These are phyloP conservation scores for Lucifuga dentata DNA, from an alignment of 2,113 vertebrate genomes.

Conservation along the genomic window DNA sequence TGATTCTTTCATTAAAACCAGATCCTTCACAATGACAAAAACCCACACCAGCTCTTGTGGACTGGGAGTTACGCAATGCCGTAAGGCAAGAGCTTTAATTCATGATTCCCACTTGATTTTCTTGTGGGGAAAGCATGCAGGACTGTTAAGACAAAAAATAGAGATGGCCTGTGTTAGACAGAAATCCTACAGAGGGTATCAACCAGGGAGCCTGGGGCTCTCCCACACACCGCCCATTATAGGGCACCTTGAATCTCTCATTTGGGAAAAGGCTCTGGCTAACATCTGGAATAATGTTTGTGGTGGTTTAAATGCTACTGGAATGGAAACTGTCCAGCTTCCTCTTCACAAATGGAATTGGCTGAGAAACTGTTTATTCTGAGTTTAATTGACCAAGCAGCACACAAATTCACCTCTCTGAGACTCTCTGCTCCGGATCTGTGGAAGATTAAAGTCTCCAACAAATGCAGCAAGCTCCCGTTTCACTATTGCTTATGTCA, in stretches of 20 bases:
- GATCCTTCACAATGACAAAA: slow-evolving; percentile 68
- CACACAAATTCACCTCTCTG: slow-evolving; percentile 12
- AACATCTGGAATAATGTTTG: slow-evolving; percentile 68
- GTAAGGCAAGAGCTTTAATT: slow-evolving; percentile 72
- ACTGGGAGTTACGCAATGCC: slow-evolving; percentile 41
- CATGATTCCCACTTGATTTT: slow-evolving; percentile 60
- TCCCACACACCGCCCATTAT: slow-evolving; percentile 61
- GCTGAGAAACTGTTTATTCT: slow-evolving; percentile 30
- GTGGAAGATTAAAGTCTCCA: slow-evolving; percentile 11
- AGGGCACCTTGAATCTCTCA: slow-evolving; percentile 69
- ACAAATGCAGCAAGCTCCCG: slow-evolving; percentile 6
- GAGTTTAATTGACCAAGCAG: slow-evolving; percentile 22
- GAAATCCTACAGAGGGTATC: slow-evolving; percentile 53
- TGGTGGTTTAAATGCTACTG: slow-evolving; percentile 14
- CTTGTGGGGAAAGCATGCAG: slow-evolving; percentile 45
- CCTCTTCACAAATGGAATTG: slow-evolving; percentile 48
- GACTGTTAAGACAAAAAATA: slow-evolving; percentile 54
- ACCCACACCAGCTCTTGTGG: slow-evolving; percentile 40
- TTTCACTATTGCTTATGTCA: not conserved
- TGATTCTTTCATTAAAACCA: slow-evolving; percentile 75
- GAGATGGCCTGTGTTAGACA: slow-evolving; percentile 55
- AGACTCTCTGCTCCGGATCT: not conserved
- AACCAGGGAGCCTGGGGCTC: slow-evolving; percentile 48
- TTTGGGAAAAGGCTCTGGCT: slow-evolving; percentile 57
- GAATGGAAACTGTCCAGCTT: slow-evolving; percentile 53